Base-by-base conservation (phyloP, 2,888 invertebrate species). In the Schizotus pectinicornis region DNA sequence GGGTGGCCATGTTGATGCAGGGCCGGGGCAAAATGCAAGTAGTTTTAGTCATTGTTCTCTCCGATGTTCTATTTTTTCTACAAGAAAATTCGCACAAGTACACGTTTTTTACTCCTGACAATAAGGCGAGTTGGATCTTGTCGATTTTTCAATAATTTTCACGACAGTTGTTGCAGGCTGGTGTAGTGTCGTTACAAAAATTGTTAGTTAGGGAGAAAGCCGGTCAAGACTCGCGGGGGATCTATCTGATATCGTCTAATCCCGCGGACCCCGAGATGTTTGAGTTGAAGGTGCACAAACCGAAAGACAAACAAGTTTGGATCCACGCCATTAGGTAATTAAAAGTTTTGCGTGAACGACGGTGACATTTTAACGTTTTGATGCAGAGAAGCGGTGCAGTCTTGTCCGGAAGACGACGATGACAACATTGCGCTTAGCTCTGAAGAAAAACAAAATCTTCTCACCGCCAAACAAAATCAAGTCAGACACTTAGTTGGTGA, bases 241-340 rank as follows among this genome's bases (percentile, higher is more conserved):
- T 98, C 72, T 97, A 96, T 81, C 86, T 98, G 52, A 95, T 98
- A 70, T 94, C 93, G 65, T 94, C 94, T 67, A 94, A 94, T 74
- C 93, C 94, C 3, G 85, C 88, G 3, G 92, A 92, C 74, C 96
- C 96, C 0, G 97, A 97, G 82, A 97, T 98, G 96, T 97, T 96
- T 77, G 97, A 97, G 77, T 82, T 98, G 49, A 88, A 95, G 74
- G 88, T 89, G 22, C 92, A 93, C 72, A 87, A 91, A 63, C 94
- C 94, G 31, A 93, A 94, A 78, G 95, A 96, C 72, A 92, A 94
- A 74, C 90, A 91, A 72, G 82, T 86, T 7, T 97, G 97, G 97
- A 94, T 96, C 75, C 89, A 90, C 72, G 88, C 91, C 35, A 90
- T 97, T 69, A 85, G 94, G 84, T 88, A 76, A 65, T 32, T 51